phyloP scores from a whole-genome alignment of 2,113 vertebrate genomes.

The Geococcyx californianus region DNA sequence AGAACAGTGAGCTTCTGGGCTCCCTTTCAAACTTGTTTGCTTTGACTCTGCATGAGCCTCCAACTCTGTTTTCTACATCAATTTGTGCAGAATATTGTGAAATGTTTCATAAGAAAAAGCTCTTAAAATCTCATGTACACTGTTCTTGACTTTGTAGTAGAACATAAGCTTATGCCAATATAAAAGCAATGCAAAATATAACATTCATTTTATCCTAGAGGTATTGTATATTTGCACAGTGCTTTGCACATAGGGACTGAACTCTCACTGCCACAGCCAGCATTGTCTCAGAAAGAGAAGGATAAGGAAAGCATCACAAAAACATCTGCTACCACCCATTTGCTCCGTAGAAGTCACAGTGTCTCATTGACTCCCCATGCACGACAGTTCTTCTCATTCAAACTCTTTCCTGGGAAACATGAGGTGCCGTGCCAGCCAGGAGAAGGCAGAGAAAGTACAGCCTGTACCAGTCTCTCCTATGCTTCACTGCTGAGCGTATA shows the following conservation, averaged over 20 bases:
- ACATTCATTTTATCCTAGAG: not conserved
- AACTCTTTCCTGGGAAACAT: not conserved
- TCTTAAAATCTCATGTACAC: not conserved
- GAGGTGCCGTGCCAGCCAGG: not conserved
- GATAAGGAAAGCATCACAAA: not conserved
- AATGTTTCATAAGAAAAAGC: not conserved
- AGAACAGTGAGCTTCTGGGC: not conserved
- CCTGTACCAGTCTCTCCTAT: not conserved
- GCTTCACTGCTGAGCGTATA: not conserved
- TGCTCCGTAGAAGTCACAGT: not conserved
- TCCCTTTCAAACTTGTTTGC: not conserved
- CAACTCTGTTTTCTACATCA: not conserved
- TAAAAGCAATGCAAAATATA: not conserved
- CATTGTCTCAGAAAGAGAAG: not conserved
- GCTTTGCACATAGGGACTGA: not conserved
- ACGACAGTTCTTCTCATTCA: not conserved
- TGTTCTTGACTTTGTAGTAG: not conserved
- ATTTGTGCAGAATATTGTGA: not conserved
- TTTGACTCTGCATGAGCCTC: not conserved
- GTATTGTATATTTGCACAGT: not conserved
- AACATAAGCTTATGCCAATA: not conserved
- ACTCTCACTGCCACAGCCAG: not conserved
- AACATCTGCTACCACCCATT: not conserved
- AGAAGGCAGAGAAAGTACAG: not conserved
- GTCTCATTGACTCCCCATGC: fast-evolving